Conservation (phyloP, 2,113 vertebrate species). For the Meriones unguiculatus region DNA sequence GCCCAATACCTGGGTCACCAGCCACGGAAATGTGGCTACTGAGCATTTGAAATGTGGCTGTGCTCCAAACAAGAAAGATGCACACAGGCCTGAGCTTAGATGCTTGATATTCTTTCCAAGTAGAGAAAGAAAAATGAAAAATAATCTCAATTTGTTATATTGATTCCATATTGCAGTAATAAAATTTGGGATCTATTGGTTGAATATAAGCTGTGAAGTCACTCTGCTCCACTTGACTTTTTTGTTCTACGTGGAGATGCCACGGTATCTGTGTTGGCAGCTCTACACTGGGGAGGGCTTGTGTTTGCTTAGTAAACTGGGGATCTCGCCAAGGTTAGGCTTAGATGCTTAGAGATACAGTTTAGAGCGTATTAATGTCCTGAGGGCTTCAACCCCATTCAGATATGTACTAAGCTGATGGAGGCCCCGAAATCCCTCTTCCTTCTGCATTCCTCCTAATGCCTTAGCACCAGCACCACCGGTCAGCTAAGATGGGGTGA, state of each 20-base stretch:
- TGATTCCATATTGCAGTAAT: neutral
- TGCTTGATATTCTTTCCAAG: neutral
- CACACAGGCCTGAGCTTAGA: neutral
- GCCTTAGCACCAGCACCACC: constrained; percentile 47
- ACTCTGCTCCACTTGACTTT: neutral
- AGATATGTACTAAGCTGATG: constrained; percentile 41
- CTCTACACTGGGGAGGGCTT: neutral
- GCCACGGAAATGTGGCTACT: neutral
- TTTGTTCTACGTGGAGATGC: neutral
- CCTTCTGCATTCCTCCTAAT: constrained; percentile 23
- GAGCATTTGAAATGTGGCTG: neutral
- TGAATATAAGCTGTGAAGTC: neutral
- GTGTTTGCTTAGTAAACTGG: constrained; percentile 71
- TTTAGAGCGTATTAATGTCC: constrained; percentile 65
- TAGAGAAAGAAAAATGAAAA: neutral
- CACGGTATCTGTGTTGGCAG: neutral
- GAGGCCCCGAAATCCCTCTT: constrained; percentile 12
- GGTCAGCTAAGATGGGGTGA: neutral
- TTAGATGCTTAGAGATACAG: constrained; percentile 32
- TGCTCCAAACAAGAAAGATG: neutral
- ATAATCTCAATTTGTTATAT: neutral
- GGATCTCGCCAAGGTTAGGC: constrained; percentile 66
- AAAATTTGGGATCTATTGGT: neutral
- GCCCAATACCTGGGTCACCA: neutral
- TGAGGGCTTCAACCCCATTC: constrained; percentile 49